Evolutionary conservation across 2,797 vertebrate genomes (phyloP).

Genomic region (Rhabdophis nuchalis): DNA sequence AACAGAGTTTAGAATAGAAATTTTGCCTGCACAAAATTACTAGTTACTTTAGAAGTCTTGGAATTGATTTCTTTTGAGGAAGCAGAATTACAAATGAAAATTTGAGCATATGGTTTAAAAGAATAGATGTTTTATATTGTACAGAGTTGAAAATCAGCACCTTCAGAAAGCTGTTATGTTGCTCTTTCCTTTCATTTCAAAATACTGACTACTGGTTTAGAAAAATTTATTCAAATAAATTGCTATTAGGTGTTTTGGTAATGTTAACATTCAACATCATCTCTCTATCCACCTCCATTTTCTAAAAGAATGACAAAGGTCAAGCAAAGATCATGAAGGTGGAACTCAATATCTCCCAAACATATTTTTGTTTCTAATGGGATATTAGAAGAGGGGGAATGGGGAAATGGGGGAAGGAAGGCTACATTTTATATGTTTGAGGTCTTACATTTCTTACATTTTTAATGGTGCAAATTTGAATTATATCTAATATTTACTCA

Average conservation of each 20-base stretch:
- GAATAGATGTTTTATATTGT: background rate
- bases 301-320: background rate
- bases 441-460: background rate
- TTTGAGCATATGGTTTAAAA: background rate
- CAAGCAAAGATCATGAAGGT: background rate
- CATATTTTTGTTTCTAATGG: background rate
- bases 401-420: background rate
- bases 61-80: slow-evolving; percentile 1
- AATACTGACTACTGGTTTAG: background rate
- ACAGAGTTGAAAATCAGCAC: background rate
- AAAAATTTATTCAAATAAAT: background rate
- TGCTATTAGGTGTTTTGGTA: background rate
- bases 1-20: background rate
- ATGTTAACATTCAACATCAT: background rate
- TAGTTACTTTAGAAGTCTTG: slow-evolving; percentile 4
- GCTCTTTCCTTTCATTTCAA: background rate
- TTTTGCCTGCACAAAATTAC: background rate
- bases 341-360: background rate
- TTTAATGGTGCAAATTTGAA: background rate
- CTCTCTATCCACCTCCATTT: background rate
- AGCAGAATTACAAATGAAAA: slow-evolving; percentile 25
- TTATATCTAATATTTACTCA: background rate
- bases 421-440: background rate
- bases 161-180: background rate
- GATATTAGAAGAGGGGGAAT: background rate